Percentiles rank a stretch among this genome's conserved stretches.
Conservation (phyloP, 2,113 vertebrate genomes). For the Charina bottae region DNA sequence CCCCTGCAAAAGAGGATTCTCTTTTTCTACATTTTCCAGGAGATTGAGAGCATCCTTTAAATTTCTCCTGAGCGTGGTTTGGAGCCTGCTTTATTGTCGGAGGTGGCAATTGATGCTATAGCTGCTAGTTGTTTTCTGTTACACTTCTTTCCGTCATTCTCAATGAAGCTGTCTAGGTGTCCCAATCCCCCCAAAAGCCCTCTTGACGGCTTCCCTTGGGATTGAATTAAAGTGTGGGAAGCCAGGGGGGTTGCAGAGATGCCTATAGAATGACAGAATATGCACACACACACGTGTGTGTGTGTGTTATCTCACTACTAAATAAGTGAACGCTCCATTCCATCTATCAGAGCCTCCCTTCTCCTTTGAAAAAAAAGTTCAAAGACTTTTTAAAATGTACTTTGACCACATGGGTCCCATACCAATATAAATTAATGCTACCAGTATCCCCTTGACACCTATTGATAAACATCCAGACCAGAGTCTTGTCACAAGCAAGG, state of each 20-base stretch:
- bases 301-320: neutral
- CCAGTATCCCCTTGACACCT: neutral
- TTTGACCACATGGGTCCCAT: neutral
- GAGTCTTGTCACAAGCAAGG: neutral
- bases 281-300: neutral
- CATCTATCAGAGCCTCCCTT: neutral
- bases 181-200: neutral
- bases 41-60: neutral
- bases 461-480: neutral
- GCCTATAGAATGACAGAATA: neutral
- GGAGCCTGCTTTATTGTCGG: neutral
- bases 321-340: neutral
- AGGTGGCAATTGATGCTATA: neutral
- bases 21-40: neutral
- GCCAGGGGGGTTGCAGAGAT: neutral
- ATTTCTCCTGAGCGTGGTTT: neutral
- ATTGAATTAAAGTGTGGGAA: neutral
- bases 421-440: neutral
- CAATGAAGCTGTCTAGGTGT: neutral
- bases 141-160: neutral
- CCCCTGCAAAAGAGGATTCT: neutral
- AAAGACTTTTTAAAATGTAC: neutral
- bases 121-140: neutral
- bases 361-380: neutral
- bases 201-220: neutral